A percentile compares a stretch with the other conserved stretches of the same genome.
Conservation (phyloP, 1,140 invertebrate genomes). For the Andrena cerasifolii region DNA sequence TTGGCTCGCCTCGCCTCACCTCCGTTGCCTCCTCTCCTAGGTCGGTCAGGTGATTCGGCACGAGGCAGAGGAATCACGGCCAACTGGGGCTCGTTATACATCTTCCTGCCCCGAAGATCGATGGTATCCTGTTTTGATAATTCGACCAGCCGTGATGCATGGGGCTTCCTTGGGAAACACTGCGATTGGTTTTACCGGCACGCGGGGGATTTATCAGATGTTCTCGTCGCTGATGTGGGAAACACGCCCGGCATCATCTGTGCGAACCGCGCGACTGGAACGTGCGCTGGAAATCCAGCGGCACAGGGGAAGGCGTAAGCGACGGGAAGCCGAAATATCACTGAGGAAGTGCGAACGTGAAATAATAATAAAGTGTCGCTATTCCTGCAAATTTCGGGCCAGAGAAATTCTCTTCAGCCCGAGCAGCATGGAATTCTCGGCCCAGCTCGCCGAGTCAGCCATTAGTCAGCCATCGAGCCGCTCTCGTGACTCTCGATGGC, state of each 20-base stretch:
- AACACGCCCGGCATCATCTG: too few species aligned
- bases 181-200: conserved; percentile 10
- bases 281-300: too few species aligned
- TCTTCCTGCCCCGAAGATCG: conserved; percentile 38
- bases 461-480: conserved; percentile 23
- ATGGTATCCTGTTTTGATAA: conserved; percentile 45
- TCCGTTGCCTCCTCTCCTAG: background rate
- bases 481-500: conserved; percentile 14
- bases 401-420: too few species aligned
- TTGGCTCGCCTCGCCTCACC: conserved; percentile 41
- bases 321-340: too few species aligned
- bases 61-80: conserved; percentile 16
- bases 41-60: conserved; percentile 32
- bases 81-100: conserved; percentile 17
- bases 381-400: too few species aligned
- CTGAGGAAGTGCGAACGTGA: too few species aligned
- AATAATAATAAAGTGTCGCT: too few species aligned
- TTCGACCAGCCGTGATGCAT: conserved; percentile 33
- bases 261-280: too few species aligned
- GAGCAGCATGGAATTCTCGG: too few species aligned
- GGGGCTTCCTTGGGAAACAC: conserved; percentile 35
- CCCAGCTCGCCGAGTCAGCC: too few species aligned
- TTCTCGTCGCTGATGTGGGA: background rate
- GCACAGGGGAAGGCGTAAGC: too few species aligned
- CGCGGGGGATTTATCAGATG: background rate